phyloP scores from a whole-genome alignment of 2,113 vertebrate genomes.

The Anser cygnoides region DNA sequence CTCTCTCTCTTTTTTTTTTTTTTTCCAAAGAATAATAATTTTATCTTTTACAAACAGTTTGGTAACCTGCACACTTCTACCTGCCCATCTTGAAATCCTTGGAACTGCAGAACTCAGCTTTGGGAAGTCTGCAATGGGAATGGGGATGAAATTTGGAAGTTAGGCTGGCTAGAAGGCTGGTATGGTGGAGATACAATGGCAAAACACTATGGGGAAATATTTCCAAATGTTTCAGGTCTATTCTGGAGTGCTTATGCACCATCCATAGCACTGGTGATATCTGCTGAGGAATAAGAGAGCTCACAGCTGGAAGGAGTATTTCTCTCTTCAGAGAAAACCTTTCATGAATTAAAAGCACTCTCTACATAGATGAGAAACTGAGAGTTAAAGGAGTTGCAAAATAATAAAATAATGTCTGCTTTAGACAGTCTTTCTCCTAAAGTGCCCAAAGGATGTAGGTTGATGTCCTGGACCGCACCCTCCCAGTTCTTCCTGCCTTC shows the following conservation, averaged over 20 bases:
- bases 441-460: background rate
- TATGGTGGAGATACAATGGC: background rate
- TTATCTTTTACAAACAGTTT: conserved; percentile 73
- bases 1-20: background rate
- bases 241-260: background rate
- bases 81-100: conserved; percentile 31
- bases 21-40: conserved; percentile 32
- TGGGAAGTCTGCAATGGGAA: background rate
- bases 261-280: background rate
- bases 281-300: background rate
- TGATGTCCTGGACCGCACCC: background rate
- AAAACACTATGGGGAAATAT: background rate
- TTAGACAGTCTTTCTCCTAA: background rate
- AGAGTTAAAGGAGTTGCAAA: background rate
- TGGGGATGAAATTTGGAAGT: background rate
- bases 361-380: background rate
- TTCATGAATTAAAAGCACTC: background rate
- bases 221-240: background rate
- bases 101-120: conserved; percentile 14
- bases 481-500: background rate
- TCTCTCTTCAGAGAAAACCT: background rate
- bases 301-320: conserved; percentile 1
- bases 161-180: background rate
- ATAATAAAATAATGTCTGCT: background rate
- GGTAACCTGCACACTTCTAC: conserved; percentile 43